Conservation (phyloP, 1,140 invertebrate species). For the Bombus vancouverensis region DNA sequence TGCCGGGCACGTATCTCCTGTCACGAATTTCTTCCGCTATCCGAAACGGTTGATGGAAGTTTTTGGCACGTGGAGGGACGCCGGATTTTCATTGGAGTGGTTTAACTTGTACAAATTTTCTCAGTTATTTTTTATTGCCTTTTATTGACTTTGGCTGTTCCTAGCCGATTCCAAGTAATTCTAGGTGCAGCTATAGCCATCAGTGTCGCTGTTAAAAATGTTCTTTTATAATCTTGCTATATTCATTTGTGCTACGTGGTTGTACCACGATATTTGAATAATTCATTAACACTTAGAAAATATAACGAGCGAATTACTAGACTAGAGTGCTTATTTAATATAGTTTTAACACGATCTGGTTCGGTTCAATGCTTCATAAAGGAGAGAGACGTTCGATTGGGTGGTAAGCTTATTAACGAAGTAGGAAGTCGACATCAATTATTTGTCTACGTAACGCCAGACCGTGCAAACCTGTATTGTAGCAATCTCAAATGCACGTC, state of each 20-base stretch:
- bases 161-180: too few species aligned
- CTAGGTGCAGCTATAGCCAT: too few species aligned
- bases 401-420: not conserved
- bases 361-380: not conserved
- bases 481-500: not conserved
- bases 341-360: not conserved
- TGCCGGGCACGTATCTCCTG: constrained; percentile 14
- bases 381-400: not conserved
- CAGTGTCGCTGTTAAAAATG: not conserved
- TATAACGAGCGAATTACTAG: too few species aligned
- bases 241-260: too few species aligned
- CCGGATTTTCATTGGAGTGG: not conserved
- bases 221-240: too few species aligned
- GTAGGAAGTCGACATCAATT: not conserved
- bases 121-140: too few species aligned
- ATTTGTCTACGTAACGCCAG: not conserved
- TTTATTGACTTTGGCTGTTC: too few species aligned
- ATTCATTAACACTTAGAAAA: too few species aligned
- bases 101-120: too few species aligned
- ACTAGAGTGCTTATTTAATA: too few species aligned
- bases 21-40: not conserved
- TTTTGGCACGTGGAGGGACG: not conserved
- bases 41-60: not conserved
- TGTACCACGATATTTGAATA: too few species aligned
- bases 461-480: not conserved